Conservation (phyloP, 2,113 vertebrate genomes). For the Anseranas semipalmata region DNA sequence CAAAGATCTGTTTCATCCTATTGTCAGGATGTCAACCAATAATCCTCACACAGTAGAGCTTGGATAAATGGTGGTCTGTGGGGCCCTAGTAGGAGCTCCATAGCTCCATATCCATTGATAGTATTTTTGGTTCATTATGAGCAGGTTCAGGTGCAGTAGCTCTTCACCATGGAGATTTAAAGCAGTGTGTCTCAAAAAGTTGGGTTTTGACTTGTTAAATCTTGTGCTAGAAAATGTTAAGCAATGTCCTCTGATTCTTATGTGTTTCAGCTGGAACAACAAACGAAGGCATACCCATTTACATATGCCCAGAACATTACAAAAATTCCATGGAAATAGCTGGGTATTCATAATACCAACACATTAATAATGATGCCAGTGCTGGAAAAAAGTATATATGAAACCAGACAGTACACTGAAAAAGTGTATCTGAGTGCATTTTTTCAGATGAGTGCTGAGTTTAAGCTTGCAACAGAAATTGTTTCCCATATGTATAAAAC, state of each 20-base stretch:
- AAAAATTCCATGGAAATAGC: not conserved
- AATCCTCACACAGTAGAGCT: not conserved
- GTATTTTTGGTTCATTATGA: not conserved
- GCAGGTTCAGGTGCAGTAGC: not conserved
- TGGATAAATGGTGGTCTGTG: not conserved
- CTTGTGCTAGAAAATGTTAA: not conserved
- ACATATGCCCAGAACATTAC: accelerated
- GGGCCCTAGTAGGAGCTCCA: not conserved
- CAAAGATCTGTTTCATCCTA: not conserved
- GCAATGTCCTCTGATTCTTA: not conserved
- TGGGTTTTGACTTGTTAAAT: not conserved
- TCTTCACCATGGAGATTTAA: not conserved
- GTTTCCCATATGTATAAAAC: not conserved
- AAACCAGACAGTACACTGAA: not conserved
- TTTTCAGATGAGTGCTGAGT: not conserved
- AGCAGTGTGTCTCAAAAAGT: not conserved
- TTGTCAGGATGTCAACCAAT: not conserved
- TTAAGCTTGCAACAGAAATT: not conserved
- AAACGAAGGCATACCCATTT: not conserved
- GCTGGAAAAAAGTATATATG: not conserved
- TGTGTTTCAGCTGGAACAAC: not conserved
- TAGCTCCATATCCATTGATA: not conserved
- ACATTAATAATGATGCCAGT: not conserved
- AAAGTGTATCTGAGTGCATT: not conserved
- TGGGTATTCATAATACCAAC: not conserved